Conservation (phyloP, 2,113 vertebrate genomes). For the Callocephalon fimbriatum region DNA sequence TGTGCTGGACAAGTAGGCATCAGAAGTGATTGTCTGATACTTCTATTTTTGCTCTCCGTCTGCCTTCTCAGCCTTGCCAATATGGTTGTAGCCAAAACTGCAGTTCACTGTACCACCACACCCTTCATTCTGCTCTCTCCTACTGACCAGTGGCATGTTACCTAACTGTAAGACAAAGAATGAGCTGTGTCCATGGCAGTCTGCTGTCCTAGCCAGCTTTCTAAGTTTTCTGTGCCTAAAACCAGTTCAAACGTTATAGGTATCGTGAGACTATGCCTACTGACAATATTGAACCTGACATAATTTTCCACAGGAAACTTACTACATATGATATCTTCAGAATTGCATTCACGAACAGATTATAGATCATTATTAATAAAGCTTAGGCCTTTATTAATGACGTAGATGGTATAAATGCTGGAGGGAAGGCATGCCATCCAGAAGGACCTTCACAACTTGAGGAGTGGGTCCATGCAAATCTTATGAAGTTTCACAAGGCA, state of each 20-base stretch:
- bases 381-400: neutral
- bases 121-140: neutral
- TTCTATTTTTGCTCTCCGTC: neutral
- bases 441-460: neutral
- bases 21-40: neutral
- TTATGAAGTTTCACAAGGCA: neutral
- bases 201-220: neutral
- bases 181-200: neutral
- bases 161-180: neutral
- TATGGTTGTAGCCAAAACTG: neutral
- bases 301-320: neutral
- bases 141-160: no score
- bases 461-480: neutral
- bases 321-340: neutral
- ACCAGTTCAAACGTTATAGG: neutral
- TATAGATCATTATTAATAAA: neutral
- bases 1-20: neutral
- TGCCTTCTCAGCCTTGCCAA: neutral
- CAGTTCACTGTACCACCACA: neutral
- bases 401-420: neutral
- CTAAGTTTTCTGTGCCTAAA: neutral
- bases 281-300: neutral
- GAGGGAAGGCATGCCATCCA: neutral
- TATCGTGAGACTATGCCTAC: neutral
- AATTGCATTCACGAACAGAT: neutral